Evolutionary conservation across 2,888 invertebrate species (phyloP).

Genomic region (Drosophila prostipennis): DNA sequence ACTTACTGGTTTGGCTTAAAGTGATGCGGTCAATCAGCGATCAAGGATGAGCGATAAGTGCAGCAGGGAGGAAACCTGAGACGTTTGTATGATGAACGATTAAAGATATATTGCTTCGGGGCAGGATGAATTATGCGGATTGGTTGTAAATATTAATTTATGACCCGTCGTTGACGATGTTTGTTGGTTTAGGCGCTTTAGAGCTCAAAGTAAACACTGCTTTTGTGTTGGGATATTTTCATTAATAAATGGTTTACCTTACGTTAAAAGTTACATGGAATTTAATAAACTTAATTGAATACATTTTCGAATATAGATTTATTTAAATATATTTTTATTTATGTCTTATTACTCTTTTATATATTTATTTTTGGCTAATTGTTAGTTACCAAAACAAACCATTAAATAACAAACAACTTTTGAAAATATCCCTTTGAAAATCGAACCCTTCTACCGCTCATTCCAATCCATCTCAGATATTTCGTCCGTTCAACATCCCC

Average conservation of each 20-base stretch:
- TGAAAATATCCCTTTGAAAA: not conserved
- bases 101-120: conserved; percentile 7
- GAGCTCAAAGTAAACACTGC: not conserved
- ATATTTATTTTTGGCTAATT: not conserved
- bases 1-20: conserved; percentile 42
- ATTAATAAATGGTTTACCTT: too few relatives aligned
- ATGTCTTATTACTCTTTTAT: not conserved
- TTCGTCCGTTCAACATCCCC: not conserved
- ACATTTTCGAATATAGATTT: not conserved
- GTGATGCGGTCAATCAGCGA: conserved; percentile 29
- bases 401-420: not conserved
- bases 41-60: conserved; percentile 41
- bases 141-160: conserved; percentile 3
- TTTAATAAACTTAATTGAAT: too few relatives aligned
- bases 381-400: not conserved
- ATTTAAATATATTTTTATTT: not conserved
- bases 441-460: conserved; percentile 5
- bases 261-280: too few relatives aligned
- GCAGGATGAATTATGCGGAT: conserved; percentile 1
- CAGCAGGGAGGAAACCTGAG: conserved; percentile 19
- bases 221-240: too few relatives aligned
- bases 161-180: not conserved
- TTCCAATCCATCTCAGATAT: not conserved
- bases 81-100: conserved; percentile 22
- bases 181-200: not conserved